Conservation (phyloP, 2,797 vertebrate genomes). For the Catamblyrhynchus diadema region DNA sequence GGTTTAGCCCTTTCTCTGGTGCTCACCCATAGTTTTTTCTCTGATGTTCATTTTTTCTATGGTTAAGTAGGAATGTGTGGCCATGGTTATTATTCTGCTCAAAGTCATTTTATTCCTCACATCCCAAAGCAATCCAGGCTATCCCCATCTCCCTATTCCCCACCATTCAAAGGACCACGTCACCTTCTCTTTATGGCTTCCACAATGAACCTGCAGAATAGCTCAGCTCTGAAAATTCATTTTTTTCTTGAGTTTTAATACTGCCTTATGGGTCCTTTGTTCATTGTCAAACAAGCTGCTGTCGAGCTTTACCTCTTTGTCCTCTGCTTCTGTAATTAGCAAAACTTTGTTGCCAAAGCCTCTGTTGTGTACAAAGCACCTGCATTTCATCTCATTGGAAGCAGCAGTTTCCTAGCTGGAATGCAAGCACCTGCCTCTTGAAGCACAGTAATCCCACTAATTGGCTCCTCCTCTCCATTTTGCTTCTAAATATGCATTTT, state of each 20-base stretch:
- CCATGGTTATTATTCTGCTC: background rate
- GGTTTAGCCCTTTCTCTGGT: background rate
- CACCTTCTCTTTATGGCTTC: background rate
- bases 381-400: background rate
- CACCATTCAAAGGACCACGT: background rate
- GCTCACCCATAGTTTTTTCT: background rate
- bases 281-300: background rate
- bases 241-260: background rate
- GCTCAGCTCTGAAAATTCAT: background rate
- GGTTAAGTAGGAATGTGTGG: background rate
- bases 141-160: rapidly evolving
- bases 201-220: background rate
- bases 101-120: background rate
- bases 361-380: background rate
- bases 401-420: constrained; percentile 22
- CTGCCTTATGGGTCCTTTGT: background rate
- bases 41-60: background rate
- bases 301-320: background rate
- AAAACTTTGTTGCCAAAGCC: background rate
- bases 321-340: constrained; percentile 3
- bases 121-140: background rate
- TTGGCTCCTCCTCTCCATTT: constrained; percentile 54
- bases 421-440: constrained; percentile 55
- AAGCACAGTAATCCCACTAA: constrained; percentile 54
- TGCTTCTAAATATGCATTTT: constrained; percentile 35